These are phyloP conservation scores for Leptinotarsa lineolata DNA, from an alignment of 1,140 invertebrate species.

Conservation along the genomic window DNA sequence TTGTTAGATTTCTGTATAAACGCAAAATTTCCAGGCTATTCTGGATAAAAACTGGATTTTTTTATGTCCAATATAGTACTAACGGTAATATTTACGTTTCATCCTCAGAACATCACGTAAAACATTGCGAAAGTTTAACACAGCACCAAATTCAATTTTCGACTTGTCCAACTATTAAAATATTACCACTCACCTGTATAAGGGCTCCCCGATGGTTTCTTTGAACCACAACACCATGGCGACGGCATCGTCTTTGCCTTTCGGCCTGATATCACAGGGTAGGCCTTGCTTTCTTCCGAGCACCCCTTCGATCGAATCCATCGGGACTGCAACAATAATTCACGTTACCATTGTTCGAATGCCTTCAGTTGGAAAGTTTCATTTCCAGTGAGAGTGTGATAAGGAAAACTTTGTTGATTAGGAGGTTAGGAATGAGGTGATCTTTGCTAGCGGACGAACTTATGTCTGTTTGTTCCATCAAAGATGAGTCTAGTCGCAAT, in stretches of 20 bases:
- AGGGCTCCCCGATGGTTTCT: slow-evolving; percentile 78
- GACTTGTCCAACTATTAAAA: no score
- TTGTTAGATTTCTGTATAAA: no score
- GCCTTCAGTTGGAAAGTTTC: slow-evolving; percentile 40
- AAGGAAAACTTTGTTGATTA: slow-evolving; percentile 42
- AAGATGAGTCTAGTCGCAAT: no score
- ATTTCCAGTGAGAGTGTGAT: slow-evolving; percentile 23
- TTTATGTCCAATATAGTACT: no score
- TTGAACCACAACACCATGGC: slow-evolving; percentile 90
- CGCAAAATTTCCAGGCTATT: no score
- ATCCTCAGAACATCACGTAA: neutral
- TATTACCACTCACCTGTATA: slow-evolving; percentile 73
- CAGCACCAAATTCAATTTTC: neutral
- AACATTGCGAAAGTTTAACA: neutral
- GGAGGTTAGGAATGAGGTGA: neutral
- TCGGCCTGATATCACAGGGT: slow-evolving; percentile 80
- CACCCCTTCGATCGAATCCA: slow-evolving; percentile 78
- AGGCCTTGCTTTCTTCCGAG: slow-evolving; percentile 74
- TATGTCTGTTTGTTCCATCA: no score
- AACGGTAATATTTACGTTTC: no score
- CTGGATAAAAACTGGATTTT: no score
- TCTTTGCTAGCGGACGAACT: no score
- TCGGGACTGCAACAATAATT: slow-evolving; percentile 69
- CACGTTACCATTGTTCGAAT: slow-evolving; percentile 42
- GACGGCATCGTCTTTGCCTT: slow-evolving; percentile 75